Percentiles rank a stretch among this genome's conserved stretches.
Evolutionary conservation across 2,113 vertebrate genomes (phyloP).

Genomic region (Ascaphus truei): DNA sequence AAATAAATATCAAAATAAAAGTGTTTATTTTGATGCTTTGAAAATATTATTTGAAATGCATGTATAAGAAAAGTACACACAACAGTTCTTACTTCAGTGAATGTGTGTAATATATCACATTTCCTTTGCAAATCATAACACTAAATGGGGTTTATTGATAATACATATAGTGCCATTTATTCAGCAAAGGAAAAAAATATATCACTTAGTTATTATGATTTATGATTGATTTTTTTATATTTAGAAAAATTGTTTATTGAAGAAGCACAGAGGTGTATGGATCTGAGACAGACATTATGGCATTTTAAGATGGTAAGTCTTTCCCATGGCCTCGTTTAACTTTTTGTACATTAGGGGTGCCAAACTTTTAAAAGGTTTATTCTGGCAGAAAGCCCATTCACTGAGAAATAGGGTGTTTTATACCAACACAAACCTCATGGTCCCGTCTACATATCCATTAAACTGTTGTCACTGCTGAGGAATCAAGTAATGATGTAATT

Average conservation of each 20-base stretch:
- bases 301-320: neutral
- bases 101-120: no score
- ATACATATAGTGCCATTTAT: neutral
- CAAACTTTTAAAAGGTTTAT: slow-evolving; percentile 23
- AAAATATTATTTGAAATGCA: no score
- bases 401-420: slow-evolving; percentile 18
- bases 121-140: no score
- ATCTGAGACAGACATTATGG: neutral
- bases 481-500: slow-evolving; percentile 3
- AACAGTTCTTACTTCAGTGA: no score
- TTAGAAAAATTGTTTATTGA: neutral
- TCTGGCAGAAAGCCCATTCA: slow-evolving; percentile 10
- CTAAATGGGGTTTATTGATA: no score
- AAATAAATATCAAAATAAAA: no score
- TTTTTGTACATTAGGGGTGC: slow-evolving; percentile 7
- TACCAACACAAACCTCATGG: neutral
- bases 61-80: no score
- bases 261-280: neutral
- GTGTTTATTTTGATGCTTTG: no score
- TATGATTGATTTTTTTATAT: neutral
- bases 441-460: slow-evolving; percentile 3
- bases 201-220: neutral
- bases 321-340: neutral
- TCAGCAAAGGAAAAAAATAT: neutral
- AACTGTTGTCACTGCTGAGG: slow-evolving; percentile 7